Evolutionary conservation across 2,797 vertebrate species (phyloP).

Genomic region (Bothrops alternatus): DNA sequence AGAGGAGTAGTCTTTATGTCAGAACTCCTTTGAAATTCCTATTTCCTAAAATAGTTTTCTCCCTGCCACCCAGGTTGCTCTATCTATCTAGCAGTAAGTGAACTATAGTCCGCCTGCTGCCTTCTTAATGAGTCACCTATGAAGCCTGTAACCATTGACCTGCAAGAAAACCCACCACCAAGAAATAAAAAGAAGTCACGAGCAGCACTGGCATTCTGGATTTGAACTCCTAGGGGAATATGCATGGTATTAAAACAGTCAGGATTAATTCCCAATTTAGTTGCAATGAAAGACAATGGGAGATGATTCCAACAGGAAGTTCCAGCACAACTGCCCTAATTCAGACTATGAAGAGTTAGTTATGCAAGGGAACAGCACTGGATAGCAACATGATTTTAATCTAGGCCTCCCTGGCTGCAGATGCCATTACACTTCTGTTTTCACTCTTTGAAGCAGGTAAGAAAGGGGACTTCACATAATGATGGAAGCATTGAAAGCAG

Average conservation of each 20-base stretch:
- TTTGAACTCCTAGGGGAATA: not conserved
- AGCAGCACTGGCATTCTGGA: not conserved
- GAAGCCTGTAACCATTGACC: not conserved
- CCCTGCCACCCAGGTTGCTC: not conserved
- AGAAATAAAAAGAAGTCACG: not conserved
- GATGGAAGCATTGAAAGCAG: not conserved
- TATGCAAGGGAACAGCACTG: not conserved
- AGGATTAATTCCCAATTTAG: not conserved
- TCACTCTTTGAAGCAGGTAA: not conserved
- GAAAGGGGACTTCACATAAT: not conserved
- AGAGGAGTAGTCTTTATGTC: not conserved
- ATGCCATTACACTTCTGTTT: not conserved
- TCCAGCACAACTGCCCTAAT: not conserved
- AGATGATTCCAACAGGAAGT: not conserved
- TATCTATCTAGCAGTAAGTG: not conserved
- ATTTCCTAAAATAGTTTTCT: not conserved
- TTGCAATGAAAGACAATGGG: not conserved
- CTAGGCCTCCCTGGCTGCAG: not conserved
- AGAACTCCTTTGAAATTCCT: not conserved
- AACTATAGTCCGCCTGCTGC: not conserved
- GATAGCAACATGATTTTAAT: not conserved
- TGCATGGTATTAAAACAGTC: too few species aligned
- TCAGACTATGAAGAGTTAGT: not conserved
- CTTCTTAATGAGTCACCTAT: not conserved
- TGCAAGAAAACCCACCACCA: not conserved